Conservation (phyloP, 2,888 invertebrate genomes). For the Philonicus albiceps region DNA sequence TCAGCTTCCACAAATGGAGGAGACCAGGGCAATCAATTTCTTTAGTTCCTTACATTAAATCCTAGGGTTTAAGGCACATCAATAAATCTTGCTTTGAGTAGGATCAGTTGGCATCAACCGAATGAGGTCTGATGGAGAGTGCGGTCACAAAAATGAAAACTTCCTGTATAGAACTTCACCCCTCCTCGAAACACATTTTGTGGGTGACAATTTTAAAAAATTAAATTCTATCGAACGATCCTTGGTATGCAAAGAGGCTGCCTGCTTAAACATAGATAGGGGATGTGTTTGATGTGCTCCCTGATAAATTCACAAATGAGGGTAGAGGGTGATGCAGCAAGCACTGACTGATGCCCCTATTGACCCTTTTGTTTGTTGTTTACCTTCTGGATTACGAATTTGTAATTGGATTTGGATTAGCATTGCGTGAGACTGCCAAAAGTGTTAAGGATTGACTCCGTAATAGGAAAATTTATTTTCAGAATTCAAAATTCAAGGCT, state of each 20-base stretch:
- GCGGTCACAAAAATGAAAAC: neutral
- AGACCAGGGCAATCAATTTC: constrained; percentile 40
- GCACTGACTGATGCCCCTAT: neutral
- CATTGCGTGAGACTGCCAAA: constrained; percentile 20
- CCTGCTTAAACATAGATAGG: constrained; percentile 33
- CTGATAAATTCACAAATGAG: constrained; percentile 13
- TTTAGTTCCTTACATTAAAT: constrained; percentile 19
- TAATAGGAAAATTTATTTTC: neutral
- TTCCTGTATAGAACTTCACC: neutral
- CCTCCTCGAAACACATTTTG: neutral
- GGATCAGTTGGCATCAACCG: constrained; percentile 32
- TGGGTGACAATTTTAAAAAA: constrained; percentile 2
- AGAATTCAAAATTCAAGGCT: neutral
- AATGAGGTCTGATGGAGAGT: neutral
- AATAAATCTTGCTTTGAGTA: constrained; percentile 45
- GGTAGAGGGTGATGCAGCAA: neutral
- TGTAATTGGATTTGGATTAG: constrained; percentile 52
- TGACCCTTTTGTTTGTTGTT: constrained; percentile 40
- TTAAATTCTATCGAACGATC: constrained; percentile 10
- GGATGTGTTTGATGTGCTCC: neutral
- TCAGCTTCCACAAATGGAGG: neutral
- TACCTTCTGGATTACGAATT: constrained; percentile 51
- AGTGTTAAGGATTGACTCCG: constrained; percentile 52
- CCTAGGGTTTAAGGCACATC: constrained; percentile 28
- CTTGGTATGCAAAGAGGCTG: neutral